Conservation (phyloP, 2,113 vertebrate genomes). For the Cheilinus undulatus region DNA sequence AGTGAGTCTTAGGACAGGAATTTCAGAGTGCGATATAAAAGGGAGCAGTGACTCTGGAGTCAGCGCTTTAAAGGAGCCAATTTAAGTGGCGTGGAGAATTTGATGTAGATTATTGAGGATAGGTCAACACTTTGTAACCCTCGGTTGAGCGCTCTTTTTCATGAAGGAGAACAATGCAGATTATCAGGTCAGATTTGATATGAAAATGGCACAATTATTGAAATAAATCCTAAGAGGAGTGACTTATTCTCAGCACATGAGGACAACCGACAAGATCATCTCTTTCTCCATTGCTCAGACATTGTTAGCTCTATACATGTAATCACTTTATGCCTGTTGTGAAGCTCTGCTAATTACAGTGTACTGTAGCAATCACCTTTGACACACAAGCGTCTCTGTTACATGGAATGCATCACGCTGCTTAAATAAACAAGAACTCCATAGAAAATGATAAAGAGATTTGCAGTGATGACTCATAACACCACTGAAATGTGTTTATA, state of each 20-base stretch:
- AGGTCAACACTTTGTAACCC: conserved; percentile 44
- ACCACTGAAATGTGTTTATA: conserved; percentile 38
- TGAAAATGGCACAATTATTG: neutral
- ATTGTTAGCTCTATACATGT: neutral
- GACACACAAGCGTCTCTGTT: conserved; percentile 24
- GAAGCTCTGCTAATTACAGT: conserved; percentile 15
- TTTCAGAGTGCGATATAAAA: conserved; percentile 70
- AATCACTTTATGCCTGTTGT: conserved; percentile 24
- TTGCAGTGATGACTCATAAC: conserved; percentile 40
- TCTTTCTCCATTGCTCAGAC: conserved; percentile 6
- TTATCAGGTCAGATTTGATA: conserved; percentile 11
- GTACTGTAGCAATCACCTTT: conserved; percentile 42
- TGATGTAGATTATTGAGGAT: conserved; percentile 55
- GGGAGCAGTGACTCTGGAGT: conserved; percentile 59
- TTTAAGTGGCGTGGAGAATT: conserved; percentile 58
- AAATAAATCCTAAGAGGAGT: conserved; percentile 10
- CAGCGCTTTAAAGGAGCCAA: conserved; percentile 54
- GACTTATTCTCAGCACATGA: neutral
- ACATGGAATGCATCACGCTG: conserved; percentile 23
- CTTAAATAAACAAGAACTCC: conserved; percentile 36
- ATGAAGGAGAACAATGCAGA: neutral
- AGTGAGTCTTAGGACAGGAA: conserved; percentile 65
- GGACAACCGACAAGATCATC: neutral
- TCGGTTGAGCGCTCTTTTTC: neutral
- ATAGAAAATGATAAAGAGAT: conserved; percentile 37